A percentile compares a stretch with the other conserved stretches of the same genome.
Conservation (phyloP, 2,888 invertebrate genomes). For the Rotaria macrura region DNA sequence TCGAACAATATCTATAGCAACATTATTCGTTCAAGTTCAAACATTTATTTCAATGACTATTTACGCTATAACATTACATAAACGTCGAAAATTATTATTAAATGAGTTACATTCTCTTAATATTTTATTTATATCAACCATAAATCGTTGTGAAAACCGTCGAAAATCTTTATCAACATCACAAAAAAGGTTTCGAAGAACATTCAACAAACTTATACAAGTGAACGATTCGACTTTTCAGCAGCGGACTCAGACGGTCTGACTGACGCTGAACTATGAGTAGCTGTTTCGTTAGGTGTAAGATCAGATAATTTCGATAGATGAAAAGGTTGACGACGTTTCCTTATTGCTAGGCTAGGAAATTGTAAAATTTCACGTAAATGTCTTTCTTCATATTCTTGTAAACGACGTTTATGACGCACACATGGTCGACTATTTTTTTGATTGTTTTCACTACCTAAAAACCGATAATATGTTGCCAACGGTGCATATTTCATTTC, state of each 20-base stretch:
- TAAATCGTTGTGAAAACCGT: background rate
- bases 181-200: background rate
- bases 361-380: background rate
- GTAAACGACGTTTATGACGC: background rate
- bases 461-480: background rate
- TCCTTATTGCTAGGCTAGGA: background rate
- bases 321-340: background rate
- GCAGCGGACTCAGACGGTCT: background rate
- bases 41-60: background rate
- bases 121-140: background rate
- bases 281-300: too few relatives aligned
- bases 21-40: background rate
- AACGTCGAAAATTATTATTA: background rate
- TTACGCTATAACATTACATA: background rate
- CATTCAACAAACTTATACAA: too few relatives aligned
- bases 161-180: background rate
- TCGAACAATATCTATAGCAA: background rate
- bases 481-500: background rate
- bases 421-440: background rate
- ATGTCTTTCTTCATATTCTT: background rate
- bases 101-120: background rate
- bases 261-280: too few relatives aligned
- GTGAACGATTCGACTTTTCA: background rate
- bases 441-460: background rate
- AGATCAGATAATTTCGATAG: too few relatives aligned